phyloP scores from a whole-genome alignment of 2,888 invertebrate species.

The Tipula vernalis region DNA sequence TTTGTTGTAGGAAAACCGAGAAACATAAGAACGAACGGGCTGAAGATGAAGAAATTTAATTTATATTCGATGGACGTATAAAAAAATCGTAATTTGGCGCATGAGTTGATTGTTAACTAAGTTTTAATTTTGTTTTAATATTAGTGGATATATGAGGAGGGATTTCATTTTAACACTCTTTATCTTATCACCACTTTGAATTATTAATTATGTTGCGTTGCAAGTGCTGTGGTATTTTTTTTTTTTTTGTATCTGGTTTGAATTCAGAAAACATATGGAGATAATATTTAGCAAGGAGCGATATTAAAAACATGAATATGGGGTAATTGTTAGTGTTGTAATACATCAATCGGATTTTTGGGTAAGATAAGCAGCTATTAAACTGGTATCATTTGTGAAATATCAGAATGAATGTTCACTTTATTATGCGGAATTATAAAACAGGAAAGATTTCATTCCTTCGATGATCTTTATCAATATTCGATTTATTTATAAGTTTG shows the following conservation, averaged over 20 bases:
- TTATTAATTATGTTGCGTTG: neutral
- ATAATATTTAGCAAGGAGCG: neutral
- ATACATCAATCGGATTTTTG: neutral
- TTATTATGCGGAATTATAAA: too few relatives aligned
- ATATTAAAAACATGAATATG: neutral
- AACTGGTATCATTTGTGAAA: neutral
- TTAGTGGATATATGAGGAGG: neutral
- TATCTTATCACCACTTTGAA: neutral
- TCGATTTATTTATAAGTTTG: too few relatives aligned
- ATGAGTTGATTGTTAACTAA: neutral
- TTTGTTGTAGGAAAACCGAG: neutral
- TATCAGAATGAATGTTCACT: too few relatives aligned
- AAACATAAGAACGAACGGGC: neutral
- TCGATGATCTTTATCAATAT: too few relatives aligned
- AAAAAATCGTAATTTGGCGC: neutral
- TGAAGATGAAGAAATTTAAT: neutral
- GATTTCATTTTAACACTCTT: slow-evolving; percentile 4
- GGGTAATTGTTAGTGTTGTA: neutral
- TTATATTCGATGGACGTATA: neutral
- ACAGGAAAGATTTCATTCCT: too few relatives aligned
- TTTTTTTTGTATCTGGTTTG: neutral
- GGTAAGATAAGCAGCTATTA: neutral
- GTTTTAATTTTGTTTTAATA: neutral
- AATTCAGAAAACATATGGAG: neutral
- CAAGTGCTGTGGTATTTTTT: neutral